These are phyloP conservation scores for Muscicapa comitata DNA, from an alignment of 2,797 vertebrate species.

Conservation along the genomic window DNA sequence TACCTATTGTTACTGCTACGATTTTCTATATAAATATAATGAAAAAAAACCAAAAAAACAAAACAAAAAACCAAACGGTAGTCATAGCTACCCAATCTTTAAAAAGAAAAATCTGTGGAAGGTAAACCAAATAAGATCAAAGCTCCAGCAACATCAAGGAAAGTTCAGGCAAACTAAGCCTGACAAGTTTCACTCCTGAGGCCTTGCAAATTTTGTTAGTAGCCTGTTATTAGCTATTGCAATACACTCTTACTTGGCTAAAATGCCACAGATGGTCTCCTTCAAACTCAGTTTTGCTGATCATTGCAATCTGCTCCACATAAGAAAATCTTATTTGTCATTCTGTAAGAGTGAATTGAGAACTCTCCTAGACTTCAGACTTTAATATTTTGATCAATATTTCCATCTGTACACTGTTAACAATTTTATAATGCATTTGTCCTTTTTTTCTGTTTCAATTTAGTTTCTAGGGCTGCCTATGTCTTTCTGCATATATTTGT, in stretches of 20 bases:
- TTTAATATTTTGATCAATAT: background rate
- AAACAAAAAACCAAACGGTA: background rate
- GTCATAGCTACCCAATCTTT: background rate
- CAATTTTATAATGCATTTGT: background rate
- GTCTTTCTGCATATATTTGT: background rate
- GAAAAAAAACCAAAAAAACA: background rate
- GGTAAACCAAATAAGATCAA: background rate
- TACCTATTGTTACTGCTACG: background rate
- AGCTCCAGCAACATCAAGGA: background rate
- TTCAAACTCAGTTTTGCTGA: background rate
- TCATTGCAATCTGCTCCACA: background rate
- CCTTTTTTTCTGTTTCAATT: background rate
- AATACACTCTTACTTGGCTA: background rate
- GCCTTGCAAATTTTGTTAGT: background rate
- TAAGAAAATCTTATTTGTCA: background rate
- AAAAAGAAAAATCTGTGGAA: background rate
- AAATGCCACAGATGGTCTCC: background rate
- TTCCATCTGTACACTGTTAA: background rate
- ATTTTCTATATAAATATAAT: background rate
- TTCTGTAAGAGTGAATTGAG: background rate
- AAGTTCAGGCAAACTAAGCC: background rate
- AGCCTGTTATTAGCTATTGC: background rate
- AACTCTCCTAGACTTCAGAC: background rate
- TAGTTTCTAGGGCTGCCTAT: background rate
- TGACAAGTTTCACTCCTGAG: background rate